Base-by-base conservation (phyloP, 2,888 invertebrate genomes). In the Eupithecia subumbrata region DNA sequence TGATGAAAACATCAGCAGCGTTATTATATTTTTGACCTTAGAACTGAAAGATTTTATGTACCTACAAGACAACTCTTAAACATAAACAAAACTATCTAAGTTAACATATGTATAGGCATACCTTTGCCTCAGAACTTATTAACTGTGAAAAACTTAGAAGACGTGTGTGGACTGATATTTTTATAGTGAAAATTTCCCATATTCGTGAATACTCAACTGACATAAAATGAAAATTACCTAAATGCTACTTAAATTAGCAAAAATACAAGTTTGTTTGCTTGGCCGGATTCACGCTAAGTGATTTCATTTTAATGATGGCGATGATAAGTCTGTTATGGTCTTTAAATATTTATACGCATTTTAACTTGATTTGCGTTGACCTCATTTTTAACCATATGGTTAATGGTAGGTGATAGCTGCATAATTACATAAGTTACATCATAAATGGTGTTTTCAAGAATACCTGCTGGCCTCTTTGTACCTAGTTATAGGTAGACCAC, bases 231-330 rank as follows among this genome's bases (percentile, higher is more conserved):
- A 63, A 25, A 63, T 63, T 30, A 16, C 16, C 30, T 63, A 67
- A 43, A 25, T 43, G 25, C 68, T 12, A 68, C 40, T 25, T 34
- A 18, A 74, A 70, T 67, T 72, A 56, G 25, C 34, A 70, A 67
- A 71, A 74, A 72, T 30, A 40, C 30, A 48, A 40, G 9, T 71
- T 60, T 72, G 16, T 56, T 66, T 45, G 64, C 43, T 45, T 30
- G 69, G 37, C 77, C 80, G 80, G 81, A 81, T 75, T 81, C 72
- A 81, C 76, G 78, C 52, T 71, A 66, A 74, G 72, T 77, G 74
- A 72, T 78, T 75, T 78, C 43, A 25, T 25, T 68, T 68, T 68
- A 22, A 68, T 67, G 67, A 34, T 74, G 73, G 76, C 73, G 72
- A 76, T 64, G 67, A 69, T 25, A 69, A 72, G 52, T 43, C 22